phyloP scores from a whole-genome alignment of 2,113 vertebrate species.

The Anhinga anhinga region DNA sequence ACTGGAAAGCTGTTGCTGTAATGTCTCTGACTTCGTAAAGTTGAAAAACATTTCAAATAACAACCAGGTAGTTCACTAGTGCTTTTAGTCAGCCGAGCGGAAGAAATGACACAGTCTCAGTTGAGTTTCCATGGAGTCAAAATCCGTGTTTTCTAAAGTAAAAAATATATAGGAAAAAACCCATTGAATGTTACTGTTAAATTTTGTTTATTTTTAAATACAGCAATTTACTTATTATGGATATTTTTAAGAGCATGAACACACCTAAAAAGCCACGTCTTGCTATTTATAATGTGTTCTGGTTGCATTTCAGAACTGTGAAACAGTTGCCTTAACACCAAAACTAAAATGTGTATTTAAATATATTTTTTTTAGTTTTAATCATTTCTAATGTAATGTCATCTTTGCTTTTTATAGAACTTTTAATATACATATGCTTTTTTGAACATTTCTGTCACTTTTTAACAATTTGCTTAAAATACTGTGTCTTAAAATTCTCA shows the following conservation, averaged over 20 bases:
- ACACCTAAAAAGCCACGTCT: neutral
- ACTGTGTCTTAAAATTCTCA: neutral
- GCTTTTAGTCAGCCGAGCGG: constrained; percentile 39
- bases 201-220: neutral
- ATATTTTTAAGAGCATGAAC: neutral
- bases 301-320: neutral
- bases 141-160: neutral
- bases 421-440: neutral
- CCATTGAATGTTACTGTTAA: neutral
- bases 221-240: neutral
- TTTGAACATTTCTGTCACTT: neutral
- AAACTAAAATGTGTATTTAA: neutral
- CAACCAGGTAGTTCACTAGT: constrained; percentile 53
- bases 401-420: neutral
- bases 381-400: neutral
- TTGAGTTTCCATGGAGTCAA: constrained; percentile 49
- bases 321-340: neutral
- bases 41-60: constrained; percentile 66
- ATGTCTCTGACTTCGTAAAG: constrained; percentile 44
- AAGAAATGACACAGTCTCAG: constrained; percentile 40
- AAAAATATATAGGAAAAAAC: neutral
- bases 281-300: neutral
- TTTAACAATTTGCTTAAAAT: neutral
- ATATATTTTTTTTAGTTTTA: neutral
- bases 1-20: constrained; percentile 57